These are phyloP conservation scores for Cyclophora albipunctata DNA, from an alignment of 2,888 invertebrate species.

Conservation along the genomic window DNA sequence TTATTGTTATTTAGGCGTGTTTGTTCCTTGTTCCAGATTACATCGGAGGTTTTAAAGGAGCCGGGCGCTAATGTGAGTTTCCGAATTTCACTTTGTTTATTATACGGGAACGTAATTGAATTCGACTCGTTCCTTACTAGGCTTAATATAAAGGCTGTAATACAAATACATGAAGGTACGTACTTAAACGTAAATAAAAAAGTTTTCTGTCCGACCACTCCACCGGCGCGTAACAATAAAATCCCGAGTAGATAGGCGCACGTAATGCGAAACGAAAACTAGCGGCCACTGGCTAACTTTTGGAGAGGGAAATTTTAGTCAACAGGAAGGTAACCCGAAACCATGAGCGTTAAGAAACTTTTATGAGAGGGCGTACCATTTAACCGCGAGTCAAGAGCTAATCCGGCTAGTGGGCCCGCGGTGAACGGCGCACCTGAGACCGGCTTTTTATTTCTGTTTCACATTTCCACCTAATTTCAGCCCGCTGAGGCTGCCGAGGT, in stretches of 20 bases:
- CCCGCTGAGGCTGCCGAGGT: constrained; percentile 57
- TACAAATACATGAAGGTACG: constrained; percentile 23
- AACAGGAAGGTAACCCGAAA: constrained; percentile 51
- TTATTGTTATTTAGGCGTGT: constrained; percentile 76
- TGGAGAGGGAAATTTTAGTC: constrained; percentile 53
- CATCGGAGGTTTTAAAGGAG: constrained; percentile 70
- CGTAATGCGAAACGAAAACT: constrained; percentile 50
- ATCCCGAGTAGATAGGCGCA: constrained; percentile 46
- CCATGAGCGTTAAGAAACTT: constrained; percentile 71
- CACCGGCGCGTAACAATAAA: constrained; percentile 38
- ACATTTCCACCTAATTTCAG: constrained; percentile 71
- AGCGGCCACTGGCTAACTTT: constrained; percentile 37
- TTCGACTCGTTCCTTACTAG: constrained; percentile 30
- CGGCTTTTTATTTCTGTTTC: constrained; percentile 65
- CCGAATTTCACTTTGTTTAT: constrained; percentile 61
- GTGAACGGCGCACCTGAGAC: constrained; percentile 67
- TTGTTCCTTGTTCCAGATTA: constrained; percentile 75
- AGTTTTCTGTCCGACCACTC: constrained; percentile 42
- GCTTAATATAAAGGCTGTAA: constrained; percentile 19
- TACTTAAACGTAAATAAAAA: constrained; percentile 42
- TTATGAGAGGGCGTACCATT: constrained; percentile 65
- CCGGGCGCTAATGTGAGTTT: constrained; percentile 73
- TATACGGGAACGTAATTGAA: constrained; percentile 56
- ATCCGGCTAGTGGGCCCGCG: constrained; percentile 45
- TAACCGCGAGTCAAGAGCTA: constrained; percentile 67